phyloP scores from a whole-genome alignment of 2,113 vertebrate genomes.

The Hipposideros armiger region DNA sequence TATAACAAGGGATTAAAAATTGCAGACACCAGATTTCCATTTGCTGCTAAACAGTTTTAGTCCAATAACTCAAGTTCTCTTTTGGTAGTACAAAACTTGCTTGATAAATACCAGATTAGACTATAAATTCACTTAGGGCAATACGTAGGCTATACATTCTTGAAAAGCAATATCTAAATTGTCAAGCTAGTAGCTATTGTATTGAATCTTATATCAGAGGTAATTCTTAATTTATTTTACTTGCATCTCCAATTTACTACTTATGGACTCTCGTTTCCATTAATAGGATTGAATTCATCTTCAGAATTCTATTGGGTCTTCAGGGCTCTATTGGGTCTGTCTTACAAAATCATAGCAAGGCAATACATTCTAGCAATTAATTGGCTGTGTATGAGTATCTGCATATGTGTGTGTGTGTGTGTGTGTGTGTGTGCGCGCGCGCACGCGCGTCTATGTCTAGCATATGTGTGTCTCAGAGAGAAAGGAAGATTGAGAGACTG shows the following conservation, averaged over 20 bases:
- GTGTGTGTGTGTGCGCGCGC: background rate
- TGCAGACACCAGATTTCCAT: background rate
- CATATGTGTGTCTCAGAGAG: background rate
- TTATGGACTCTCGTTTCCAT: background rate
- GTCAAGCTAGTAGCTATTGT: background rate
- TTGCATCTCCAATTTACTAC: background rate
- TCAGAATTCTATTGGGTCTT: background rate
- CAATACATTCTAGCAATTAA: background rate
- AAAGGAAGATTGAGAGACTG: background rate
- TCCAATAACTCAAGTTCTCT: background rate
- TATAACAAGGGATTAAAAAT: background rate
- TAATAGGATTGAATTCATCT: background rate
- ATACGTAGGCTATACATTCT: background rate
- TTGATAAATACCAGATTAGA: background rate
- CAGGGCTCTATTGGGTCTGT: background rate
- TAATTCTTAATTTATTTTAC: background rate
- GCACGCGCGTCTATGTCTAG: background rate
- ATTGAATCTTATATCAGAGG: background rate
- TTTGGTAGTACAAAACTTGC: background rate
- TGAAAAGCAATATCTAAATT: background rate
- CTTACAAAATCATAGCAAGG: background rate
- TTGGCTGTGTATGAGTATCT: background rate
- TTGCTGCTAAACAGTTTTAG: background rate
- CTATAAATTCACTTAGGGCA: background rate
- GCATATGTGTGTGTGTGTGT: background rate